A percentile compares a stretch with the other conserved stretches of the same genome.
These are phyloP conservation scores for Scomber scombrus DNA, from an alignment of 2,113 vertebrate genomes.

Conservation along the genomic window DNA sequence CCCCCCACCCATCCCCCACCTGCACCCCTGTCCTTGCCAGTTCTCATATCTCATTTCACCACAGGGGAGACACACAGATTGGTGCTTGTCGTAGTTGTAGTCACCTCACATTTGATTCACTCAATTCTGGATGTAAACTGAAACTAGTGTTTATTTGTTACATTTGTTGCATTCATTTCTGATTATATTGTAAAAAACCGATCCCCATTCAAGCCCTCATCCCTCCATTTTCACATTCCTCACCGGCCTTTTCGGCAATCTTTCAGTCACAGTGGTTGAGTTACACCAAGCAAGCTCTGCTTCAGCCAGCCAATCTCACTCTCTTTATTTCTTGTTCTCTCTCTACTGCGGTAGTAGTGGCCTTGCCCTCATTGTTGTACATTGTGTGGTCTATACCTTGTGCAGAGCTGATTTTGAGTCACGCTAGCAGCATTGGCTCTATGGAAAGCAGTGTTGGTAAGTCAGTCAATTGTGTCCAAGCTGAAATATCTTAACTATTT, in stretches of 20 bases:
- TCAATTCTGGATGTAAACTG: conserved; percentile 8
- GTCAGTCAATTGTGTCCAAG: no score
- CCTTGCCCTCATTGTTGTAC: conserved; percentile 23
- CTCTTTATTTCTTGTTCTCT: not conserved
- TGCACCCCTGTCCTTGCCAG: not conserved
- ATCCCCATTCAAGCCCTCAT: not conserved
- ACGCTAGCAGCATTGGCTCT: no score
- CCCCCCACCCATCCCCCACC: not conserved
- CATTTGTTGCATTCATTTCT: conserved; percentile 22
- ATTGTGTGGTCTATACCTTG: not conserved
- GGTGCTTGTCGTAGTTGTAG: conserved; percentile 20
- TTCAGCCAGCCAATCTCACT: not conserved
- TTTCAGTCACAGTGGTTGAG: conserved; percentile 27
- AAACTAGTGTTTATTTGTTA: conserved; percentile 21
- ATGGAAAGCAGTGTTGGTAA: no score
- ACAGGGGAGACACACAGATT: not conserved
- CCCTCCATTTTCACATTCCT: conserved; percentile 19
- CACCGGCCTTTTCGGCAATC: not conserved
- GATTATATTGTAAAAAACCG: conserved; percentile 10
- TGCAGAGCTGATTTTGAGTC: no score
- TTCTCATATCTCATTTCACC: conserved; percentile 29
- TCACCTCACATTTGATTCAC: conserved; percentile 35
- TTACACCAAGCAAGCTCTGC: not conserved
- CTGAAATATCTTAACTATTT: no score
- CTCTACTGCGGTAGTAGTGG: not conserved